Evolutionary conservation across 2,888 invertebrate genomes (phyloP), one percentile per base, ranked within the genome.

Genomic region (Neelides folsomi): DNA sequence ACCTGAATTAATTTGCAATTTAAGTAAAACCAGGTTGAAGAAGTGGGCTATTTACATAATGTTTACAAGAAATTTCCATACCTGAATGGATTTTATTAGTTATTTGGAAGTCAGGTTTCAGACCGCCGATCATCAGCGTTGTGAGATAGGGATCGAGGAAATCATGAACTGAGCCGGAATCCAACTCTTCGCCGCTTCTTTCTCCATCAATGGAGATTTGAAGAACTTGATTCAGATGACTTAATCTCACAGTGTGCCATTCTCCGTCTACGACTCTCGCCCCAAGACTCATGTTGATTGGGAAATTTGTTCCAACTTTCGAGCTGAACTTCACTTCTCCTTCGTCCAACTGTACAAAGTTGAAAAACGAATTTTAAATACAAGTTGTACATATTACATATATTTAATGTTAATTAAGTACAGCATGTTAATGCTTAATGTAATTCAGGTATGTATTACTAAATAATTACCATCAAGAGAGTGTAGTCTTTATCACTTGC

Each of bases 111-210:
- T 65, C 62, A 38, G 58, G 71, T 65, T 79, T 77, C 0, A 80
- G 78, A 8, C 87, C 88, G 39, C 93, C 93, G 39, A 94, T 71
- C 2, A 83, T 81, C 50, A 94, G 71, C 4, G 80, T 76, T 0
- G 85, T 85, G 47, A 94, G 72, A 67, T 92, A 89, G 0, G 93
- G 88, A 70, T 92, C 92, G 36, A 92, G 76, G 68, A 92, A 92
- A 68, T 92, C 88, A 68, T 93, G 93, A 0, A 89, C 83, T 2
- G 86, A 84, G 12, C 82, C 83, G 0, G 84, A 76, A 67, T 90
- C 89, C 4, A 92, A 73, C 68, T 89, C 89, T 67, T 90, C 89
- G 0, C 88, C 89, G 1, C 83, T 77, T 58, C 79, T 75, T 34
- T 71, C 71, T 18, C 76, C 78, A 68, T 90, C 86, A 2, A 92